These are phyloP conservation scores for Oreohelix idahoensis DNA, from an alignment of 1,140 invertebrate species.

Conservation along the genomic window DNA sequence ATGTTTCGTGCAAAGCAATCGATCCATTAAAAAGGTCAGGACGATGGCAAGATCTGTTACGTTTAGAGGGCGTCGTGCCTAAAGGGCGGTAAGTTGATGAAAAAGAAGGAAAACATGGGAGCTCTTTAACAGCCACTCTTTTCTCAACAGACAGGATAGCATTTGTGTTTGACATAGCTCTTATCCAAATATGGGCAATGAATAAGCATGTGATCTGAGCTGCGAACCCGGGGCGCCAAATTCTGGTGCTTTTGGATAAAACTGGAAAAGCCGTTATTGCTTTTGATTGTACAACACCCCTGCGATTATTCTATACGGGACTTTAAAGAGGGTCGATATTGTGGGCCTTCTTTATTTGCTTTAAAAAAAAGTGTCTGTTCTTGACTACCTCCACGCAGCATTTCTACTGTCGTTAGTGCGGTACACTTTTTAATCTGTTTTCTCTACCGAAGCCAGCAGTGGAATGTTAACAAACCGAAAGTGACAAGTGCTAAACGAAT, in stretches of 20 bases:
- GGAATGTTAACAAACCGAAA: too few species aligned
- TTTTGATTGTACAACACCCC: neutral
- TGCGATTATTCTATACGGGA: neutral
- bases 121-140: neutral
- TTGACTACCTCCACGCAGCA: too few species aligned
- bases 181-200: constrained; percentile 1
- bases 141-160: constrained; percentile 14
- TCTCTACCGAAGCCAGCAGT: too few species aligned
- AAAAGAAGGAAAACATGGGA: neutral
- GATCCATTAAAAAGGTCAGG: constrained; percentile 7
- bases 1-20: neutral
- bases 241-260: neutral
- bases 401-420: too few species aligned
- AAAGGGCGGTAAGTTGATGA: neutral
- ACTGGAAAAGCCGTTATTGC: neutral
- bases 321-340: neutral
- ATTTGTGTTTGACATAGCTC: constrained; percentile 12
- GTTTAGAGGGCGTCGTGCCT: neutral
- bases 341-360: neutral
- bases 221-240: neutral
- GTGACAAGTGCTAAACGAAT: too few species aligned
- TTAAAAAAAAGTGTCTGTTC: neutral
- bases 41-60: neutral
- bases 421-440: too few species aligned
- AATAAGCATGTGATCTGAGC: constrained; percentile 8